These are phyloP conservation scores for Mesocricetus auratus DNA, from an alignment of 2,113 vertebrate species.

Conservation along the genomic window DNA sequence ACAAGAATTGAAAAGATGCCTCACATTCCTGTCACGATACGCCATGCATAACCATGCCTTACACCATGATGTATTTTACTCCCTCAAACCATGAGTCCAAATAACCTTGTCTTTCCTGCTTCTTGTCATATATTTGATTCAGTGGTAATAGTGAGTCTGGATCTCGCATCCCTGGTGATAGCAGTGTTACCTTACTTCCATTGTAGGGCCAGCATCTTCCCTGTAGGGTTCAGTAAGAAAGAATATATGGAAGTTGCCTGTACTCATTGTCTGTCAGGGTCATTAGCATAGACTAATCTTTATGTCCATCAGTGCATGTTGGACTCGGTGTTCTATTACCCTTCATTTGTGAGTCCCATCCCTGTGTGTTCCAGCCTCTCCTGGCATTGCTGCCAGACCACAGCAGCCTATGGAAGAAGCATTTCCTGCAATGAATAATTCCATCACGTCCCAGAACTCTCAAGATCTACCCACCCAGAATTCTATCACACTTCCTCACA, in stretches of 20 bases:
- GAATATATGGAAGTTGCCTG: background rate
- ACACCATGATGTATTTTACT: background rate
- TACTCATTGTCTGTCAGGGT: too few relatives aligned
- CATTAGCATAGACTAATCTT: background rate
- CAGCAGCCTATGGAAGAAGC: fast-evolving
- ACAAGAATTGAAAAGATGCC: too few relatives aligned
- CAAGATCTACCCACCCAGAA: background rate
- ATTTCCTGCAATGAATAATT: background rate
- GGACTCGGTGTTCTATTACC: background rate
- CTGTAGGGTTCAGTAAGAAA: background rate
- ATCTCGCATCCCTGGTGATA: too few relatives aligned
- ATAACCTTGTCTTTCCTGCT: background rate
- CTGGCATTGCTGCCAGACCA: background rate
- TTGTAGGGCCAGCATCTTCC: background rate
- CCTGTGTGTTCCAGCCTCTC: background rate
- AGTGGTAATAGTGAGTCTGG: too few relatives aligned
- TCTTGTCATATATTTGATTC: background rate
- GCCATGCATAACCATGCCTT: background rate
- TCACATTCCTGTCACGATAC: background rate
- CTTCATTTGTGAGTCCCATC: too few relatives aligned
- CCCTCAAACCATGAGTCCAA: background rate
- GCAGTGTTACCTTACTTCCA: background rate
- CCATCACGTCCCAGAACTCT: too few relatives aligned
- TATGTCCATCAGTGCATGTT: too few relatives aligned
- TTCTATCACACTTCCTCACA: background rate